Evolutionary conservation across 2,888 invertebrate species (phyloP), one percentile per base, ranked within the genome.

Genomic region (Augiades crinisus): DNA sequence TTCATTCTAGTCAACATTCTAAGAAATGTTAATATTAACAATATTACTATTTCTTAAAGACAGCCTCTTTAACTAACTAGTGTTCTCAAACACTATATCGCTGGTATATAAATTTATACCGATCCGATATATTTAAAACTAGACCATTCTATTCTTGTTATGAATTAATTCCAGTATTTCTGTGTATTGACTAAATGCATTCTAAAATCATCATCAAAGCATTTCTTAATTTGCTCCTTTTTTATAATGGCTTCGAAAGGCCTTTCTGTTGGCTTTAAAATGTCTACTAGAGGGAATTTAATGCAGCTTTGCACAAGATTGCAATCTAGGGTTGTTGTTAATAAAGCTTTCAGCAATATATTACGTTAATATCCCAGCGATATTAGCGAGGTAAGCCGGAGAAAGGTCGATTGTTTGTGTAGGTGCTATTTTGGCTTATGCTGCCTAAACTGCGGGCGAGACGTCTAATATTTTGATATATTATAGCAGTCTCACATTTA

Each of bases 321-420:
- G 49, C 49, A 41, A 49, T 49, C 49, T 49, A 33, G 34, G 41
- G 34, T 49, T 49, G 40, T 49, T 49, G 34, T 34, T 49, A 41
- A 49, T 49, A 49, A 49, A 34, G 49, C 49, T 49, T 34, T 41
- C 52, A 55, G 30, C 40, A 46, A 46, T 54, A 53, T 54, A 57
- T 56, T 58, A 46, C 41, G 27, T 49, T 49, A 49, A 34, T 49
- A 41, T 34, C 33, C 17, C 34, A 17, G 49, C 41, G 8, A 49
- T 49, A 49, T 49, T 50, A 50, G 41, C 27, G 36, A 43, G 49
- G 43, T 44, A 43, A 50, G 43, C 43, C 12, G 16, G 50, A 43
- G 43, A 36, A 43, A 43, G 50, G 50, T 50, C 27, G 41, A 50
- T 43, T 43, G 50, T 50, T 50, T 43, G 50, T 43, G 50, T 34